Evolutionary conservation across 1,140 invertebrate genomes (phyloP).

Genomic region (Drosophila setifemur): DNA sequence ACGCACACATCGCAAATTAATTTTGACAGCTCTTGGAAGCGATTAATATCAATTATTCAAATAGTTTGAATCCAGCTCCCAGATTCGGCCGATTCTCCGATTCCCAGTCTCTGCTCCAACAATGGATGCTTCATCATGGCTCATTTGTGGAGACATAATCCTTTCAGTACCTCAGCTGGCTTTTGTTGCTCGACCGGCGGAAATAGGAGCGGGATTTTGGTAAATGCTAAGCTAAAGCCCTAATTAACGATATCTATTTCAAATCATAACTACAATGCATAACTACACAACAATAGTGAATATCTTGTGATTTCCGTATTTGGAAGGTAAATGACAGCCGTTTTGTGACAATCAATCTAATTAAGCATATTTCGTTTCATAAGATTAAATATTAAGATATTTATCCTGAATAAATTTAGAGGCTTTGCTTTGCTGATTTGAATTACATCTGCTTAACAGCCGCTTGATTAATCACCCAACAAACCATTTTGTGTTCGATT

Average conservation of each 20-base stretch:
- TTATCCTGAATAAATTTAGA: too few relatives aligned
- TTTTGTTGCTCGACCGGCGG: neutral
- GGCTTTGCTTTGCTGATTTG: too few relatives aligned
- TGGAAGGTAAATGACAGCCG: too few relatives aligned
- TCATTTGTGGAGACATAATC: conserved; percentile 25
- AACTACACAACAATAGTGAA: too few relatives aligned
- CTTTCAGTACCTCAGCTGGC: neutral
- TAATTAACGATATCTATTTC: neutral
- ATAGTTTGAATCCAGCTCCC: conserved; percentile 28
- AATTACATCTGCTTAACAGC: too few relatives aligned
- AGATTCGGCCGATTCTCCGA: conserved; percentile 6
- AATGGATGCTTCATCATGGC: conserved; percentile 30
- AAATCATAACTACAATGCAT: too few relatives aligned
- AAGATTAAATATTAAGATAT: too few relatives aligned
- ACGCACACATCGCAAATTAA: conserved; percentile 68
- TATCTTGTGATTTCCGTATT: too few relatives aligned
- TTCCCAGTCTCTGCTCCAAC: neutral
- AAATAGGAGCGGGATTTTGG: neutral
- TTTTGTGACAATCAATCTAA: too few relatives aligned
- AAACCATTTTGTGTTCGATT: too few relatives aligned
- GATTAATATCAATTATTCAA: conserved; percentile 76
- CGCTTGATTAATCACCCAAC: too few relatives aligned
- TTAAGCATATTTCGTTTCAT: too few relatives aligned
- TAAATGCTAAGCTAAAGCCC: neutral
- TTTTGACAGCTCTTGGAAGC: conserved; percentile 73